Evolutionary conservation across 2,888 invertebrate genomes (phyloP).

Genomic region (Lasioglossum morio): DNA sequence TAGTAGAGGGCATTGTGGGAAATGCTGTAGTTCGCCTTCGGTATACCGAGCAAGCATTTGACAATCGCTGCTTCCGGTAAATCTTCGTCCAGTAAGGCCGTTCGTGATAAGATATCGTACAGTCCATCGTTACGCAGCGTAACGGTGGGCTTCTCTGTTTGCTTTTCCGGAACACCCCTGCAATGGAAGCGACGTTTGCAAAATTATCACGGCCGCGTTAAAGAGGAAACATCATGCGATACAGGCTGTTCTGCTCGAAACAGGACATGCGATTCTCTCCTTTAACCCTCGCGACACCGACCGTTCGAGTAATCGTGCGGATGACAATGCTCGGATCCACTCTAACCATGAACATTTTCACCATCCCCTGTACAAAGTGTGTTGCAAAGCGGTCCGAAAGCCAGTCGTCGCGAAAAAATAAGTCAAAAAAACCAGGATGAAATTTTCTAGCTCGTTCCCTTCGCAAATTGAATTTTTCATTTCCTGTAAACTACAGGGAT

Average conservation of each 20-base stretch:
- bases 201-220: conserved; percentile 49
- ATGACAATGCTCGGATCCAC: conserved; percentile 4
- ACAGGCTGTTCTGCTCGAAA: conserved; percentile 7
- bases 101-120: conserved; percentile 78
- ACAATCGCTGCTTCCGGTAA: conserved; percentile 76
- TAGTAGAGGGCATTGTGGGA: conserved; percentile 79
- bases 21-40: conserved; percentile 78
- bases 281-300: neutral
- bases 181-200: conserved; percentile 50
- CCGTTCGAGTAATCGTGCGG: neutral
- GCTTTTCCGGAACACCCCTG: conserved; percentile 73
- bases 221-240: conserved; percentile 38
- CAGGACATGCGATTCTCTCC: conserved; percentile 1
- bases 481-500: neutral
- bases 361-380: neutral
- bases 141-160: conserved; percentile 71
- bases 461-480: neutral
- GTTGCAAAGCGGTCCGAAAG: neutral
- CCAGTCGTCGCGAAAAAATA: neutral
- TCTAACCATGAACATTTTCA: neutral
- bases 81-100: conserved; percentile 78
- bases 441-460: neutral
- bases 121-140: conserved; percentile 75
- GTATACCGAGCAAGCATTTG: conserved; percentile 81
- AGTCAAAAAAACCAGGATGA: neutral